phyloP scores from a whole-genome alignment of 2,113 vertebrate species.

The Hypomesus transpacificus region DNA sequence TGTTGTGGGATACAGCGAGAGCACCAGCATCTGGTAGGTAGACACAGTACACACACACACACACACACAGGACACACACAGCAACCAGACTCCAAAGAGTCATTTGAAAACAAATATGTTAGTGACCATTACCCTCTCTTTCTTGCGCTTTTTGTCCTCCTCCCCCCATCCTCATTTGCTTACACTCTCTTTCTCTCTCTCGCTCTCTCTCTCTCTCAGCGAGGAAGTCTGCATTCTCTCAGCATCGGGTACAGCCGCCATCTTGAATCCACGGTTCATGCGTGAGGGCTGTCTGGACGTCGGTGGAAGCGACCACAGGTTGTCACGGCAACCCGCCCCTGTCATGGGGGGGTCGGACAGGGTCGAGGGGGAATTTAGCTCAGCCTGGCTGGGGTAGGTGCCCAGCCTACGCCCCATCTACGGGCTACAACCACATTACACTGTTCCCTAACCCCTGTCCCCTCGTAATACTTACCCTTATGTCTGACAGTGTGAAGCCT shows the following conservation, averaged over 20 bases:
- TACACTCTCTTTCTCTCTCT: not conserved
- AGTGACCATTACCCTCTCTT: not conserved
- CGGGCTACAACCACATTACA: not conserved
- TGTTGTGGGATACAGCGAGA: slow-evolving; percentile 97
- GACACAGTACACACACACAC: not conserved
- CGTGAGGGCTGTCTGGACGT: slow-evolving; percentile 90
- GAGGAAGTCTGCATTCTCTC: slow-evolving; percentile 99
- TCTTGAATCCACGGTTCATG: slow-evolving; percentile 92
- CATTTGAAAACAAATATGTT: not conserved
- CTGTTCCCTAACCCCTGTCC: not conserved
- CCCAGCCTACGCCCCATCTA: slow-evolving; percentile 3
- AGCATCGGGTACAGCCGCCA: slow-evolving; percentile 92
- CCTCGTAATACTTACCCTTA: not conserved
- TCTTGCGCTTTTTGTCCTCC: not conserved
- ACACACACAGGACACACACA: not conserved
- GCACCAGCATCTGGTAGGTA: slow-evolving; percentile 94
- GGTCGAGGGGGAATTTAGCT: slow-evolving; percentile 78
- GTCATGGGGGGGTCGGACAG: slow-evolving; percentile 78
- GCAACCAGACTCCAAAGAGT: too few relatives aligned
- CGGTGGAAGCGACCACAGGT: slow-evolving; percentile 92
- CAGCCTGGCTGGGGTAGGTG: slow-evolving; percentile 74
- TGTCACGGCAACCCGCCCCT: slow-evolving; percentile 75
- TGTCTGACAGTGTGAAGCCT: too few relatives aligned
- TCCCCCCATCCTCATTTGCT: not conserved
- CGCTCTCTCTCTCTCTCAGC: slow-evolving; percentile 58